These are phyloP conservation scores for Gymnothorax reevesii DNA, from an alignment of 2,797 vertebrate species.

Conservation along the genomic window DNA sequence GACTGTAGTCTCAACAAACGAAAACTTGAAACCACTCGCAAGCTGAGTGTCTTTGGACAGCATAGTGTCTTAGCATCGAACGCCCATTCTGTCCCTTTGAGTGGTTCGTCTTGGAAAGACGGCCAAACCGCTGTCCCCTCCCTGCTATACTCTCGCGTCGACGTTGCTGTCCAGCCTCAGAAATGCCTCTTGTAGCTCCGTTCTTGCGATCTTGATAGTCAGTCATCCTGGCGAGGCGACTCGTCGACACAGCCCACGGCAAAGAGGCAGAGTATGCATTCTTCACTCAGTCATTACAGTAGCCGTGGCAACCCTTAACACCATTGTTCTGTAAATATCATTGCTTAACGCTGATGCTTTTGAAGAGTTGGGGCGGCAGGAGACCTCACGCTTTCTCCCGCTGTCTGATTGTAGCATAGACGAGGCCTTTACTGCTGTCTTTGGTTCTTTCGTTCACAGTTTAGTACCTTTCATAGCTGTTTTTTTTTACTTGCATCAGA, in stretches of 20 bases:
- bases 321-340: background rate
- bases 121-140: background rate
- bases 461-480: background rate
- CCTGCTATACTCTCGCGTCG: background rate
- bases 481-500: background rate
- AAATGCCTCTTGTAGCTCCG: no score
- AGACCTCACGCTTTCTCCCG: background rate
- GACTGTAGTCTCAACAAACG: background rate
- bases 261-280: background rate
- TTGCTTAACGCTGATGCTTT: background rate
- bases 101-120: constrained; percentile 49
- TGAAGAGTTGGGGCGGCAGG: background rate
- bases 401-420: background rate
- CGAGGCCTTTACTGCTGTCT: no score
- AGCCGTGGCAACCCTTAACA: background rate
- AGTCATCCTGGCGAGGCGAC: background rate
- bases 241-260: background rate
- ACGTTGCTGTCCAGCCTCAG: background rate
- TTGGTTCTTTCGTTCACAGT: background rate
- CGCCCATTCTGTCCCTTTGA: background rate
- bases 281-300: background rate
- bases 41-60: background rate
- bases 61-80: background rate
- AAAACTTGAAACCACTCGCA: background rate
- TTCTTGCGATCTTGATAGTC: no score